Evolutionary conservation across 2,797 vertebrate species (phyloP).

Genomic region (Tangara arthus): DNA sequence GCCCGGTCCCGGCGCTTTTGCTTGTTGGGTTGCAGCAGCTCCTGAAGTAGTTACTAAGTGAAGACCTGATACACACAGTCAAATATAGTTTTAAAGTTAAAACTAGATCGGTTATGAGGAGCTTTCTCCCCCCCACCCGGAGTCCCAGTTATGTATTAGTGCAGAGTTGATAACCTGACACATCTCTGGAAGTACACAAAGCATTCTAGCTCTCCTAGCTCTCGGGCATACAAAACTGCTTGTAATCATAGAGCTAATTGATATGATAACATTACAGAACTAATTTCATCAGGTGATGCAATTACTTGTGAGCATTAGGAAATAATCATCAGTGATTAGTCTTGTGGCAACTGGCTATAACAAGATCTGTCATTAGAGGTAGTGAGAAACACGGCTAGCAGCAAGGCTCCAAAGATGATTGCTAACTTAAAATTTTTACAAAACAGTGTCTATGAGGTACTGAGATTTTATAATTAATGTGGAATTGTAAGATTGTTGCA

Average conservation of each 20-base stretch:
- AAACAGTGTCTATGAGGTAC: background rate
- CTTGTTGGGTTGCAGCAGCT: background rate
- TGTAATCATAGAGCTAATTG: background rate
- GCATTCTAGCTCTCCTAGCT: fast-evolving
- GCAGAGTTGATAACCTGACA: background rate
- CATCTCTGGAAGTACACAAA: background rate
- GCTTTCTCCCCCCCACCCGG: fast-evolving
- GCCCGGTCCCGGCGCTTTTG: background rate
- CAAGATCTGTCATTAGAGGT: background rate
- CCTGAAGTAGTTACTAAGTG: background rate
- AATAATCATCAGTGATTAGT: background rate
- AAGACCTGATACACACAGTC: background rate
- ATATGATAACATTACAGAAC: background rate
- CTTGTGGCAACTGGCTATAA: background rate
- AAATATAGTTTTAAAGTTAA: background rate
- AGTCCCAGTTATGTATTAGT: fast-evolving
- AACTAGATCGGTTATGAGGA: background rate
- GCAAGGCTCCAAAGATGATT: background rate
- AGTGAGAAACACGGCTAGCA: background rate
- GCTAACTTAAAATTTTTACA: background rate
- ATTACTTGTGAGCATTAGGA: background rate
- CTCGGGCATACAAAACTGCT: background rate
- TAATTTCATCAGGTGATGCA: background rate
- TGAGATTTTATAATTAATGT: background rate
- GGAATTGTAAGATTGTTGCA: background rate